These are phyloP conservation scores for Drosophila paranaensis DNA, from an alignment of 2,888 invertebrate genomes.

Conservation along the genomic window DNA sequence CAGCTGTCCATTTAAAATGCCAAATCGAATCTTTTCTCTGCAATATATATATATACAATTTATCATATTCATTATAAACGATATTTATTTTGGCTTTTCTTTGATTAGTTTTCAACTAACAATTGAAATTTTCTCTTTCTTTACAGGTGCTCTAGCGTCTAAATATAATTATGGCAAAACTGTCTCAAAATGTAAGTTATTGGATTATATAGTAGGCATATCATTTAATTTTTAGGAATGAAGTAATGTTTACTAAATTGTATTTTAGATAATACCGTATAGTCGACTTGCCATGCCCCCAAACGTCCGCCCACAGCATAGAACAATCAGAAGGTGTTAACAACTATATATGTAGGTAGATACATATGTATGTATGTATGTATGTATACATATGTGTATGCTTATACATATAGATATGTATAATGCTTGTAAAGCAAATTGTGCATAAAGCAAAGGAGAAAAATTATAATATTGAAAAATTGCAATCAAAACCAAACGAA, in stretches of 20 bases:
- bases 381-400: not conserved
- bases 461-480: conserved; percentile 22
- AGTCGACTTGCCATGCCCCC: conserved; percentile 20
- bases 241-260: too few species aligned
- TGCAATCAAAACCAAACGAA: conserved; percentile 60
- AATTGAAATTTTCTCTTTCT: not conserved
- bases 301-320: conserved; percentile 37
- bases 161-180: conserved; percentile 20
- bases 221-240: too few species aligned
- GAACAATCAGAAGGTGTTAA: conserved; percentile 39
- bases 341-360: conserved; percentile 3
- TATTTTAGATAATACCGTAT: conserved; percentile 7
- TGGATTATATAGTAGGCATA: not conserved
- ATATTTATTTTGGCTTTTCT: not conserved
- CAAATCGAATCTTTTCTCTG: not conserved
- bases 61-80: not conserved
- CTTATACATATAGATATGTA: not conserved
- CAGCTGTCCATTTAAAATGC: conserved; percentile 2
- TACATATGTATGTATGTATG: not conserved
- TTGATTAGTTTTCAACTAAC: not conserved
- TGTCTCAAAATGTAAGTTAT: conserved; percentile 31
- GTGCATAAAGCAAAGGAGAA: conserved; percentile 7
- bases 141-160: conserved; percentile 26
- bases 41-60: not conserved
- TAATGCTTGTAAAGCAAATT: conserved; percentile 31